Conservation (phyloP, 2,888 invertebrate genomes). For the Calephelis perditalis region DNA sequence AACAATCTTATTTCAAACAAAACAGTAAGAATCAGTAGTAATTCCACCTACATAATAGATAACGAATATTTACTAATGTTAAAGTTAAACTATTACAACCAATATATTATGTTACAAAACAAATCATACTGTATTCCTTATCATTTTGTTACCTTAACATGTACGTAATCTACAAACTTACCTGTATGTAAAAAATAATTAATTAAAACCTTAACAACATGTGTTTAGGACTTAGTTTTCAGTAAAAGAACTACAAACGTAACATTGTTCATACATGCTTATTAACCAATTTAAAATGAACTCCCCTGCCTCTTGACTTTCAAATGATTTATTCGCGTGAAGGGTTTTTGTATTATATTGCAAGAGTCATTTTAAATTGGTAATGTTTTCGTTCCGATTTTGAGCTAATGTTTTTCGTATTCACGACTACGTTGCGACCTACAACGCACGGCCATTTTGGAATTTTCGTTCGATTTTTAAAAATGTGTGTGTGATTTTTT, state of each 20-base stretch:
- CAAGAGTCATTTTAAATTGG: conserved; percentile 40
- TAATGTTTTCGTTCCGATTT: conserved; percentile 49
- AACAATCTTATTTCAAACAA: too few species aligned
- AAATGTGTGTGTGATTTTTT: conserved; percentile 35
- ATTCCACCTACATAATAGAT: too few species aligned
- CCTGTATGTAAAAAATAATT: conserved; percentile 21
- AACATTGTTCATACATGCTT: conserved; percentile 34
- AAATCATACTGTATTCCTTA: conserved; percentile 57
- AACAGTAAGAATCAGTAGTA: too few species aligned
- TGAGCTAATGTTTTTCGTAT: conserved; percentile 63
- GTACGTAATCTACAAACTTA: conserved; percentile 51
- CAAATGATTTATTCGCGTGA: conserved; percentile 24
- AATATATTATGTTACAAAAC: not conserved
- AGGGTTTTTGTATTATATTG: conserved; percentile 35
- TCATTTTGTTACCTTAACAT: conserved; percentile 60
- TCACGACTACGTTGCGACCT: conserved; percentile 54
- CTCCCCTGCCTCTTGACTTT: conserved; percentile 35
- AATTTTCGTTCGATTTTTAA: conserved; percentile 22
- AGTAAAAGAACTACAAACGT: conserved; percentile 18
- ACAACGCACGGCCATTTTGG: conserved; percentile 48
- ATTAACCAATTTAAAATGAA: conserved; percentile 37
- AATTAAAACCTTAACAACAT: conserved; percentile 19
- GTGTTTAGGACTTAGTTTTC: conserved; percentile 31
- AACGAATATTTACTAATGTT: too few species aligned
- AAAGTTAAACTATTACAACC: too few species aligned